phyloP scores from a whole-genome alignment of 2,797 vertebrate genomes.

The Fundulus diaphanus region DNA sequence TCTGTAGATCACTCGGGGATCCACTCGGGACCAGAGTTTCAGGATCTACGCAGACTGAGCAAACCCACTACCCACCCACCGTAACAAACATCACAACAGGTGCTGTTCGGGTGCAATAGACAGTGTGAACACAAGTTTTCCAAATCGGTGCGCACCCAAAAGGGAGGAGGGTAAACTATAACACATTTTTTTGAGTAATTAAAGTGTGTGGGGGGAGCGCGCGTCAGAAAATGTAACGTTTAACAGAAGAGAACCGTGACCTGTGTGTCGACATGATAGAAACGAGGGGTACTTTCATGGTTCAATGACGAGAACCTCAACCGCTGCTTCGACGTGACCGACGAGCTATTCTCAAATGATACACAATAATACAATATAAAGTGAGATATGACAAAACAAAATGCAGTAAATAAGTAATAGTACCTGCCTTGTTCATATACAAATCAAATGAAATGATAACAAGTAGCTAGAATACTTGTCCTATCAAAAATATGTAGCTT shows the following conservation, averaged over 20 bases:
- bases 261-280: constrained; percentile 48
- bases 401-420: constrained; percentile 78
- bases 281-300: constrained; percentile 61
- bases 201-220: not conserved
- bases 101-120: not conserved
- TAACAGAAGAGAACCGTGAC: constrained; percentile 35
- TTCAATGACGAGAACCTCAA: constrained; percentile 47
- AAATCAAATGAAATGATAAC: constrained; percentile 83
- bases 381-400: constrained; percentile 78
- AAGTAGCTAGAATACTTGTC: constrained; percentile 84
- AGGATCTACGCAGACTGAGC: not conserved
- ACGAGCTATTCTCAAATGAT: constrained; percentile 74
- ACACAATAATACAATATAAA: constrained; percentile 75
- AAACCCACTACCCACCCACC: not conserved
- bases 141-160: not conserved
- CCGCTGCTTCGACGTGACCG: constrained; percentile 71
- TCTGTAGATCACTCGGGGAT: not conserved
- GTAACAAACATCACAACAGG: not conserved
- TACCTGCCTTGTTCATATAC: constrained; percentile 80
- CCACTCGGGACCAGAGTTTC: not conserved
- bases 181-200: not conserved
- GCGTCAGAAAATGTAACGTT: constrained; percentile 15
- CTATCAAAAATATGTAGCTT: constrained; percentile 92
- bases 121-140: not conserved
- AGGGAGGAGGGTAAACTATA: too few relatives aligned